Percentiles rank a stretch among this genome's conserved stretches.
These are phyloP conservation scores for Patella ulyssiponensis DNA, from an alignment of 2,888 invertebrate species.

Conservation along the genomic window DNA sequence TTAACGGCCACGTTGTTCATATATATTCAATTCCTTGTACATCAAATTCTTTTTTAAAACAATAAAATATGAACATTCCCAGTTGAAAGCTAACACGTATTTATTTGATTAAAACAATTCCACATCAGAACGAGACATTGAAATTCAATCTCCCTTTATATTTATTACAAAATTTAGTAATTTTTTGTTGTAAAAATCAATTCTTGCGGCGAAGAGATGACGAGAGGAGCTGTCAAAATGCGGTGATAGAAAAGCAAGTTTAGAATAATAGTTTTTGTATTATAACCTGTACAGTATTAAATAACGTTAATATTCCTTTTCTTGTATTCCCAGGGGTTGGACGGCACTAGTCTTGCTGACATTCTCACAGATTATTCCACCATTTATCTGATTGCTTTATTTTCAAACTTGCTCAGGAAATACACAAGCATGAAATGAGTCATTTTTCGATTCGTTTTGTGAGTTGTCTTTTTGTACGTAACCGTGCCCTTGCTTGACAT, in stretches of 20 bases:
- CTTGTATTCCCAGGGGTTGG: conserved; percentile 5
- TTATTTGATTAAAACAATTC: conserved; percentile 5
- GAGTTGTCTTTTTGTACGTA: not conserved
- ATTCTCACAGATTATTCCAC: conserved; percentile 12
- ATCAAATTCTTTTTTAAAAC: not conserved
- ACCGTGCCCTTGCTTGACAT: not conserved
- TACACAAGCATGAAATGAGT: conserved; percentile 12
- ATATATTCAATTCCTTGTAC: too few relatives aligned
- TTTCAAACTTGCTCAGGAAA: conserved; percentile 13
- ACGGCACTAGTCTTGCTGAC: not conserved
- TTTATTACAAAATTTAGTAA: not conserved
- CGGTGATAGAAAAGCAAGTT: conserved; percentile 7
- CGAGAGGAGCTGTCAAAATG: not conserved
- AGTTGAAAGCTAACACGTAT: not conserved
- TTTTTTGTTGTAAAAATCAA: conserved; percentile 4
- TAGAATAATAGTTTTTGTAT: conserved; percentile 12
- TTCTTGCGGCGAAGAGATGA: not conserved
- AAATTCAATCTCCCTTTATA: conserved; percentile 7
- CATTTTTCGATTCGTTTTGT: conserved; percentile 8
- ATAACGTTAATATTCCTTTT: conserved; percentile 3
- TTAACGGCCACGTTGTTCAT: too few relatives aligned
- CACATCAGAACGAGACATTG: not conserved
- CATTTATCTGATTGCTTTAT: conserved; percentile 13
- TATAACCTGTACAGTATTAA: conserved; percentile 12
- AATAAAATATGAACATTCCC: not conserved